These are phyloP conservation scores for Alosa alosa DNA, from an alignment of 2,113 vertebrate genomes.

Conservation along the genomic window DNA sequence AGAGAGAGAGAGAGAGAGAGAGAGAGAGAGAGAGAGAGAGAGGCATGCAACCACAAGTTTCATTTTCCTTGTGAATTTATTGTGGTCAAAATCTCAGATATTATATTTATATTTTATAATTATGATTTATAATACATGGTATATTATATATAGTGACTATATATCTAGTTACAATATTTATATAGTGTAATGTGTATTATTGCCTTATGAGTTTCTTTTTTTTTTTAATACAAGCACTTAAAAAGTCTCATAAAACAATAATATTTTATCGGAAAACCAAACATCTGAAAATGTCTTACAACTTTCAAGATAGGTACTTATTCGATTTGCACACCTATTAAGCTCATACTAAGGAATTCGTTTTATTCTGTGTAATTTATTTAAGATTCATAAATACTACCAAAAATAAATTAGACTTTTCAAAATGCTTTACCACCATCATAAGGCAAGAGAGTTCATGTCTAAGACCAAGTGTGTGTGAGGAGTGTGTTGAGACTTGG, in stretches of 20 bases:
- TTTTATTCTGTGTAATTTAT: not conserved
- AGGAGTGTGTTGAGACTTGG: not conserved
- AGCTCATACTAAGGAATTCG: not conserved
- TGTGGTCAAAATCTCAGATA: not conserved
- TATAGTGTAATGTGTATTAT: not conserved
- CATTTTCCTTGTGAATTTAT: not conserved
- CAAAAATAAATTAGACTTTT: too few species aligned
- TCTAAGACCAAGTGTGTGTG: not conserved
- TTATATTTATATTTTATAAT: too few species aligned
- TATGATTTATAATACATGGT: too few species aligned
- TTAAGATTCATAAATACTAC: not conserved
- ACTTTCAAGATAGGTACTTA: not conserved
- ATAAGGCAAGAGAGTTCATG: not conserved
- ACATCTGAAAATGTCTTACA: not conserved
- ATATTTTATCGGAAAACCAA: not conserved
- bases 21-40: too few species aligned
- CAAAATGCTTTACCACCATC: too few species aligned
- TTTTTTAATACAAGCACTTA: too few species aligned
- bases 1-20: too few species aligned
- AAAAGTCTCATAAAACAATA: not conserved
- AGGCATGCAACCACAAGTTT: conserved; percentile 3
- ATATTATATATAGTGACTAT: too few species aligned
- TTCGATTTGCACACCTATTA: not conserved
- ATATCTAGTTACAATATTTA: too few species aligned
- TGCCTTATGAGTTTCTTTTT: not conserved